Evolutionary conservation across 2,113 vertebrate species (phyloP).

Genomic region (Micronisus gabar): DNA sequence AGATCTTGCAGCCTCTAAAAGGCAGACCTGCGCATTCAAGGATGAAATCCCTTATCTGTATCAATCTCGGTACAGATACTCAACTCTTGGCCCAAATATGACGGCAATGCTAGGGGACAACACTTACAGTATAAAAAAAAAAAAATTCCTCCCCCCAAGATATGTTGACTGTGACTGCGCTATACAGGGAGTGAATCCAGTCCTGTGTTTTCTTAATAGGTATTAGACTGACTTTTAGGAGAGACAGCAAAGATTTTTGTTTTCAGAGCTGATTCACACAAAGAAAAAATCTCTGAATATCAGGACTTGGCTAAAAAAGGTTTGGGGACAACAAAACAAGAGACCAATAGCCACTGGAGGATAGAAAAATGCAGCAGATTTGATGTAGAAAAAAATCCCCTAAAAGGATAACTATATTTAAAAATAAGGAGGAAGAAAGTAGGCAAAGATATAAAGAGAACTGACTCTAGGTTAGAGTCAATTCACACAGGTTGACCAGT

Average conservation of each 20-base stretch:
- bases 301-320: neutral
- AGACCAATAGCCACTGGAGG: neutral
- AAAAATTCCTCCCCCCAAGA: neutral
- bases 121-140: neutral
- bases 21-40: neutral
- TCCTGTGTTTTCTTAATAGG: neutral
- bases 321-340: neutral
- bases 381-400: neutral
- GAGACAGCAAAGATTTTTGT: neutral
- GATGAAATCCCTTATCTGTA: neutral
- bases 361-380: neutral
- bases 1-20: neutral
- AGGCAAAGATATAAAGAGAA: neutral
- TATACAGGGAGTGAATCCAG: neutral
- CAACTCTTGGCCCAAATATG: neutral
- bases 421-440: neutral
- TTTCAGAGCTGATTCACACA: neutral
- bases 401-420: neutral
- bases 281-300: neutral
- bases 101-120: neutral
- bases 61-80: fast-evolving
- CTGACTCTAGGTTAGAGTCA: neutral
- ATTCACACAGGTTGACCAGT: neutral
- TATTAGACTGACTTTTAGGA: neutral
- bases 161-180: neutral